Evolutionary conservation across 2,113 vertebrate genomes (phyloP), one percentile per base, ranked within the genome.

Genomic region (Uria lomvia): DNA sequence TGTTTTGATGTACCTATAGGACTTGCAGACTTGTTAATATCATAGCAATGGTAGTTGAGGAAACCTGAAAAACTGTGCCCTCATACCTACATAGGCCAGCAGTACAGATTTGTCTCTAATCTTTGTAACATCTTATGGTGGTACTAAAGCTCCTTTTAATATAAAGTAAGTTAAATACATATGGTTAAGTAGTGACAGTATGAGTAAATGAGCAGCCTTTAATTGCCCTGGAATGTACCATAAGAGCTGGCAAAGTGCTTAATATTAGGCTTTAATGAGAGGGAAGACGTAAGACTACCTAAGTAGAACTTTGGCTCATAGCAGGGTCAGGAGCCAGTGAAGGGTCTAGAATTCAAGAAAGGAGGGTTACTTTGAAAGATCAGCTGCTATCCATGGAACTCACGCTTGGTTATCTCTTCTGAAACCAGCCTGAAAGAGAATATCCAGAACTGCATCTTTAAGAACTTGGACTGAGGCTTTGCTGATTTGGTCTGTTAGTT

Each of bases 211-310:
- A 6, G 27, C 8, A 74, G 52, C 22, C 45, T 79, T 92, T 87
- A 56, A 29, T 60, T 56, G 19, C 56, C 38, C 13, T 79, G 40
- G 38, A 67, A 26, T 60, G 45, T 0, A 0, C 11, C 16, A 1
- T 56, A 60, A 81, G 21, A 17, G 8, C 55, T 68, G 30, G 17
- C 7, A 55, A 65, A 78, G 23, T 81, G 52, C 5, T 63, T 11
- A 15, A 2, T 78, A 38, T 47, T 62, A 12, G 26, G 5, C 83
- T 92, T 75, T 45, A 70, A 4, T 90, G 73, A 24, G 15, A 70
- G 32, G 5, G 6, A 50, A 36, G 32, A 21, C 4, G 77, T 86
- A 42, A 70, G 18, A 45, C 21, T 80, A 15, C 58, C 45, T 7
- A 34, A 38, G 20, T 40, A 49, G 62, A 63, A 55, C 34, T 73